Percentiles rank a stretch among this genome's conserved stretches.
phyloP scores from a whole-genome alignment of 2,797 vertebrate genomes.

The Ciconia nigra region DNA sequence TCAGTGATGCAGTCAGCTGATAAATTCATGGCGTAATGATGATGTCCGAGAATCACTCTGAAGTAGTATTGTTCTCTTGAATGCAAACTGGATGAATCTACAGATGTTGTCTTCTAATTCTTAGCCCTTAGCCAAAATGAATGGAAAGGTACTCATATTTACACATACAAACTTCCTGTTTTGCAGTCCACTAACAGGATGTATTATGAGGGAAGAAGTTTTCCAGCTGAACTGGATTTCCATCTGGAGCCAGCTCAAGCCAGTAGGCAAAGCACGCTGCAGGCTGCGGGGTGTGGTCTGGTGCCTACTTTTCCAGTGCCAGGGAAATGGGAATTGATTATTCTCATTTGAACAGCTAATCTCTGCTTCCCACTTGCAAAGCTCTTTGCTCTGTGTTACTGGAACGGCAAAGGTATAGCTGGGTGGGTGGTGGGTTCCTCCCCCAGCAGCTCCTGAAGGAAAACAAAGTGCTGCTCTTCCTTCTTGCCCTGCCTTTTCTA shows the following conservation, averaged over 20 bases:
- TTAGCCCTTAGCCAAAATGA: neutral
- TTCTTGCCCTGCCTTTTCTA: neutral
- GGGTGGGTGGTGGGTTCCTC: neutral
- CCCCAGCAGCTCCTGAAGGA: neutral
- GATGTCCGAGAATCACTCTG: neutral
- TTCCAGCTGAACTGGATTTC: conserved; percentile 47
- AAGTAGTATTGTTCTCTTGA: neutral
- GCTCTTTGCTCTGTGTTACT: neutral
- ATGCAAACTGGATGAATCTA: neutral
- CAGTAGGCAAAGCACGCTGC: neutral
- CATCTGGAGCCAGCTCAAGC: neutral
- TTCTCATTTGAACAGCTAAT: neutral
- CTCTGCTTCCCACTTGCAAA: neutral
- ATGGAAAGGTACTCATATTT: neutral
- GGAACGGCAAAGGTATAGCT: neutral
- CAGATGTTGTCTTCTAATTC: neutral
- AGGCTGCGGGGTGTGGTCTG: neutral
- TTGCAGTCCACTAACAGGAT: conserved; percentile 15
- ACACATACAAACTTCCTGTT: neutral
- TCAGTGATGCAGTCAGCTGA: neutral
- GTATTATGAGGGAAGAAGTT: neutral
- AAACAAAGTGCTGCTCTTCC: neutral
- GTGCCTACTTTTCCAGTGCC: neutral
- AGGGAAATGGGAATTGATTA: neutral
- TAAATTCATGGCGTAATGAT: neutral